Conservation (phyloP, 2,113 vertebrate genomes). For the Daubentonia madagascariensis region DNA sequence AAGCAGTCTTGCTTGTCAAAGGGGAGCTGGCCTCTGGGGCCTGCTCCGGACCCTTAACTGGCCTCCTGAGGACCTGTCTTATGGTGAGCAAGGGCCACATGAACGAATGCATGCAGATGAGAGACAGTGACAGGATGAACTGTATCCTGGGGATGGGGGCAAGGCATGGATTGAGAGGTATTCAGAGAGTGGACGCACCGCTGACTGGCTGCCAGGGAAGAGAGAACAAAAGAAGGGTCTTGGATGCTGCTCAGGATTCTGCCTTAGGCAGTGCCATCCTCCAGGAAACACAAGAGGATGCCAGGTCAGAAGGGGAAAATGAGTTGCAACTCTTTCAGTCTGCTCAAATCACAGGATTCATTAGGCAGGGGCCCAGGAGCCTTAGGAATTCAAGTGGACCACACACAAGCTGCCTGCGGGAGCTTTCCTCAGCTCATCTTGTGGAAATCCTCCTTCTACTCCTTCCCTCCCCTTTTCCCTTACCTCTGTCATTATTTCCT, state of each 20-base stretch:
- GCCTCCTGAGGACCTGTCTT: not conserved
- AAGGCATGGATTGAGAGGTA: not conserved
- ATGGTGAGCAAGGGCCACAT: not conserved
- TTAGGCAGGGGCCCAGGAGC: not conserved
- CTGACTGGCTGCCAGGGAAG: not conserved
- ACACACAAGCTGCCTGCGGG: not conserved
- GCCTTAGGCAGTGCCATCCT: not conserved
- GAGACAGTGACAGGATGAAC: not conserved
- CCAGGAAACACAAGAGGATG: not conserved
- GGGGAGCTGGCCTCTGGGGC: not conserved
- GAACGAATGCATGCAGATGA: not conserved
- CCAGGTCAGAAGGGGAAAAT: not conserved
- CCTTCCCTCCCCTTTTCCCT: not conserved
- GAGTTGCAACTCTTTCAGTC: not conserved
- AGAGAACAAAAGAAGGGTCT: not conserved
- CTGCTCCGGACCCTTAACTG: not conserved
- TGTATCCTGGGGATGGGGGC: not conserved
- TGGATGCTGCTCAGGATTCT: not conserved
- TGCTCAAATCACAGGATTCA: not conserved
- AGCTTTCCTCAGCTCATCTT: not conserved
- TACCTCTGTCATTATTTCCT: not conserved
- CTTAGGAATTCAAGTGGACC: not conserved
- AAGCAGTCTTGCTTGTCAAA: not conserved
- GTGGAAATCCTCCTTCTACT: not conserved
- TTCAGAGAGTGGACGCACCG: not conserved